A percentile compares a stretch with the other conserved stretches of the same genome.
Conservation (phyloP, 2,113 vertebrate species). For the Puffinus mauretanicus region DNA sequence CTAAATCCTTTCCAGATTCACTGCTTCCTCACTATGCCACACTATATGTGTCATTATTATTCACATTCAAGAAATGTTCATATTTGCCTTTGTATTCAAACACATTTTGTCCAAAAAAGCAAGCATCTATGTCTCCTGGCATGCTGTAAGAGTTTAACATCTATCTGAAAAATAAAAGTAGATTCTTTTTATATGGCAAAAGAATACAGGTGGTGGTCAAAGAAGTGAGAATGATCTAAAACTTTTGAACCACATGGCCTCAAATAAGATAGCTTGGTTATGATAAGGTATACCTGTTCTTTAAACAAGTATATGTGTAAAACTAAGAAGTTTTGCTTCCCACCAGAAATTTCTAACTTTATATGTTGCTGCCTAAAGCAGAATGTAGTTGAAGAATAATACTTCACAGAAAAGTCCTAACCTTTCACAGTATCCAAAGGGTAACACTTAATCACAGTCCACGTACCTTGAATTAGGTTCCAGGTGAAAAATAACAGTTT, state of each 20-base stretch:
- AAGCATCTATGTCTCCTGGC: not conserved
- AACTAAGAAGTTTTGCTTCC: not conserved
- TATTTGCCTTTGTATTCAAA: not conserved
- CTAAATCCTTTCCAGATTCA: constrained; percentile 31
- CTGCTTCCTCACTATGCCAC: not conserved
- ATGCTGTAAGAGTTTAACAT: not conserved
- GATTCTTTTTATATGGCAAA: not conserved
- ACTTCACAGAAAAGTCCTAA: not conserved
- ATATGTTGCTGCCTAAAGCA: not conserved
- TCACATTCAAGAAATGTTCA: not conserved
- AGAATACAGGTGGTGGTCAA: not conserved
- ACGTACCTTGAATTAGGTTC: not conserved
- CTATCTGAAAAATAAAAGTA: not conserved
- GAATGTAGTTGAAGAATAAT: not conserved
- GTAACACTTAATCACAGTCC: not conserved
- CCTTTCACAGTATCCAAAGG: not conserved
- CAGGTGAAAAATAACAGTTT: not conserved
- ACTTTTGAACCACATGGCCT: not conserved
- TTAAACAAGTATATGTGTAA: not conserved
- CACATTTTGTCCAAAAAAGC: not conserved
- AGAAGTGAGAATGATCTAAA: not conserved
- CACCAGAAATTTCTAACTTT: not conserved
- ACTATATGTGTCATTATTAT: not conserved
- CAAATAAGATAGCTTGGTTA: not conserved
- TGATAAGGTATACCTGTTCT: not conserved